These are phyloP conservation scores for Dunckerocampus dactyliophorus DNA, from an alignment of 2,113 vertebrate species.

Conservation along the genomic window DNA sequence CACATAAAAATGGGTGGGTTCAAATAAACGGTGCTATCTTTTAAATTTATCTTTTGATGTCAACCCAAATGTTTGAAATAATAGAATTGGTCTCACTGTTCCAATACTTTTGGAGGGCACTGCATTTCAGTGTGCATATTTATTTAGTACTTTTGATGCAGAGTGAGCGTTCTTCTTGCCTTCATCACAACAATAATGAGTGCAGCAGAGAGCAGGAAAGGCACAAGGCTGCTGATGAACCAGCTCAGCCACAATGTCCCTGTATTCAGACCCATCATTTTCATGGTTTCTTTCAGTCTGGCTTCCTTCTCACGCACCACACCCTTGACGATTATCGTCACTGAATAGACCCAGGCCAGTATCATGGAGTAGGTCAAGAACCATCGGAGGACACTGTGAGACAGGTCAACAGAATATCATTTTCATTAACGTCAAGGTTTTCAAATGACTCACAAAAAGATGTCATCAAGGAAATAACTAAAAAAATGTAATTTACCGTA, in stretches of 20 bases:
- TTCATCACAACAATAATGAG: constrained; percentile 83
- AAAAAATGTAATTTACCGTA: too few species aligned
- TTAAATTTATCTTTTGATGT: too few species aligned
- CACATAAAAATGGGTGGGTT: too few species aligned
- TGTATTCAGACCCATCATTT: constrained; percentile 82
- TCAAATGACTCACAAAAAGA: too few species aligned
- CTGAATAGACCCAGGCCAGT: constrained; percentile 89
- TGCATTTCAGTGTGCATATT: background rate
- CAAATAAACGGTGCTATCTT: too few species aligned
- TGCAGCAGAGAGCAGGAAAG: constrained; percentile 79
- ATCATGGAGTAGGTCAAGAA: constrained; percentile 90
- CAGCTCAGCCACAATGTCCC: constrained; percentile 86
- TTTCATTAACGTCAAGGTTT: background rate
- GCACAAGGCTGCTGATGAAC: constrained; percentile 84
- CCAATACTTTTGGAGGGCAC: too few species aligned
- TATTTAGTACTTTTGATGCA: background rate
- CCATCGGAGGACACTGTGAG: constrained; percentile 80
- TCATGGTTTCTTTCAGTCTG: constrained; percentile 86
- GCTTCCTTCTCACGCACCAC: constrained; percentile 90
- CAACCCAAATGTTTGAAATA: too few species aligned
- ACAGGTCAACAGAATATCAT: background rate
- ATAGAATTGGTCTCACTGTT: too few species aligned
- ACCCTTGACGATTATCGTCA: constrained; percentile 88
- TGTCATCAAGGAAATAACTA: background rate
- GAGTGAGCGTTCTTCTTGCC: constrained; percentile 56